Evolutionary conservation across 2,113 vertebrate species (phyloP), one percentile per base, ranked within the genome.

Genomic region (Caranx melampygus): DNA sequence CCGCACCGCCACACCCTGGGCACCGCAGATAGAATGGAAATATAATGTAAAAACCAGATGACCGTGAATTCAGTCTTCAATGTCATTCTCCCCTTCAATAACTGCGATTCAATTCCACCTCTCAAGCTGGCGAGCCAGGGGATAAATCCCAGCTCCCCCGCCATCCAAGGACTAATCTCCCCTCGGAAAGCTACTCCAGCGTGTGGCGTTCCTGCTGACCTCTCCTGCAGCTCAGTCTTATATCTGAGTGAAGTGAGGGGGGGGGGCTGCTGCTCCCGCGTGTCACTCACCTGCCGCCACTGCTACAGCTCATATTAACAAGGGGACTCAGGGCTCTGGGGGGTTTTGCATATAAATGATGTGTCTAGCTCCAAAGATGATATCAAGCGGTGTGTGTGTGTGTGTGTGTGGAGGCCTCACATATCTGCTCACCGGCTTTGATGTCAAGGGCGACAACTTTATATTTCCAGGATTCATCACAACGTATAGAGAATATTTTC

Each of bases 321-420:
- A 91, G 86, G 90, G 83, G 86, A 82, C 73, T 74, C 33, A 5
- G 76, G 79, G 85, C 88, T 90, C 83, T 31, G 69, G 82, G 82
- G 85, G 87, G 49, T 88, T 91, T 93, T 93, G 92, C 93, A 93
- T 94, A 92, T 92, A 93, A 92, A 94, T 94, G 72, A 90, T 79
- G 78, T 71, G 84, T 90, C 86, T 87, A 26, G 64, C 66, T 88
- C 52, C 88, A 51, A 11, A 83, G 84, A 91, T 90, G 71, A 84
- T 82, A 89, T 91, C 86, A 84, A 73, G 85, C 57, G 3, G 20
- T 82, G 75, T 63, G 65, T 71, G 60, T 33, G 33, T 37, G 69
- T 21, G 74, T 72, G 73, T 20, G 80, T 21, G 57, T 52, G 75
- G 13, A 44, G 44, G 42, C 55, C 52, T 79, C 55, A 51, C n/a